Conservation (phyloP, 2,113 vertebrate species). For the Cinclus mexicanus region DNA sequence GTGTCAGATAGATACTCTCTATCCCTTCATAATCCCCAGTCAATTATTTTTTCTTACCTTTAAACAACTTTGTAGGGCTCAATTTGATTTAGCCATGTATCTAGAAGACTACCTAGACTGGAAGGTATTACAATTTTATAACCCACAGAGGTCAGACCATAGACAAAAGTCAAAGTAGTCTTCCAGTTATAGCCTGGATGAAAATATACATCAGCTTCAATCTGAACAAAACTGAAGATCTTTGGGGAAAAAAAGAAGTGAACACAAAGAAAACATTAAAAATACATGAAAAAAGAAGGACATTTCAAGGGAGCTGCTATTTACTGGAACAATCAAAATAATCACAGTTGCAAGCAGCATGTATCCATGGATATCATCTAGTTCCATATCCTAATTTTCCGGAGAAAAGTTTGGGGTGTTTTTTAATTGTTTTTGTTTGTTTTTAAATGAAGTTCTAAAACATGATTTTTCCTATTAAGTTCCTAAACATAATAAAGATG, state of each 20-base stretch:
- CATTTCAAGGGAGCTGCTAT: background rate
- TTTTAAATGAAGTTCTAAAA: background rate
- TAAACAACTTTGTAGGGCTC: background rate
- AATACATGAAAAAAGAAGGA: background rate
- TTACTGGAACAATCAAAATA: background rate
- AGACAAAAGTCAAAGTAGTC: background rate
- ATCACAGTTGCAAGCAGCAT: background rate
- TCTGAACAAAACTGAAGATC: background rate
- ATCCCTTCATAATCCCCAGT: background rate
- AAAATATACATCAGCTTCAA: background rate
- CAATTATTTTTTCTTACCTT: background rate
- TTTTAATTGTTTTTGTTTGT: background rate
- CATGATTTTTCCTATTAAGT: background rate
- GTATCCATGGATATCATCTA: background rate
- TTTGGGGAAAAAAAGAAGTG: fast-evolving
- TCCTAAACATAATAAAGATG: background rate
- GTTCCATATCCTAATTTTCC: background rate
- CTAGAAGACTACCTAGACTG: background rate
- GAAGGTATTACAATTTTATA: background rate
- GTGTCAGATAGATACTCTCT: background rate
- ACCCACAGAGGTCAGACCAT: background rate
- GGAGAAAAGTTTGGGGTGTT: fast-evolving
- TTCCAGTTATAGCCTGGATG: background rate
- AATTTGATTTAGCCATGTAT: background rate
- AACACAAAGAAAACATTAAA: background rate